Evolutionary conservation across 2,113 vertebrate species (phyloP).

Genomic region (Tauraco erythrolophus): DNA sequence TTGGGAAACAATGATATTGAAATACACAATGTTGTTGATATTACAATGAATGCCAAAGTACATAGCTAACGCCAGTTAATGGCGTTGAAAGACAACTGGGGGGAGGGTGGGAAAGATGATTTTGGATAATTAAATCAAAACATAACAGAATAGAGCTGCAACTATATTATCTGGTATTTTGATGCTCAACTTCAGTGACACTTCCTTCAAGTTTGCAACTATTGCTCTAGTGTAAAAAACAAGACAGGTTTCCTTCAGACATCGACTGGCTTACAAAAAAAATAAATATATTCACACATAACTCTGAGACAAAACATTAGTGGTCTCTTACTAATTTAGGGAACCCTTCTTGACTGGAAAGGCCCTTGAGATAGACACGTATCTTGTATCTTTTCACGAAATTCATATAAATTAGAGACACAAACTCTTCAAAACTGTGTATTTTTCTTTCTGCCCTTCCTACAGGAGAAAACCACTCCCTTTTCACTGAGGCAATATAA

Average conservation of each 20-base stretch:
- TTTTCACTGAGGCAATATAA: not conserved
- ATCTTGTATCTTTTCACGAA: not conserved
- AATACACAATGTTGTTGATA: not conserved
- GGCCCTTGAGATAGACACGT: not conserved
- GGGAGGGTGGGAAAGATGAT: rapidly evolving
- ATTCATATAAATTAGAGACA: not conserved
- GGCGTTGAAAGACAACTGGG: not conserved
- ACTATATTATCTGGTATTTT: not conserved
- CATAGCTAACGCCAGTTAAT: not conserved
- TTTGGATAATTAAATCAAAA: not conserved
- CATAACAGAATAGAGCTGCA: not conserved
- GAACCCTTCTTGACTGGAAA: not conserved
- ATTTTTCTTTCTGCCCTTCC: not conserved
- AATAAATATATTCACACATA: not conserved
- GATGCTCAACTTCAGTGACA: not conserved
- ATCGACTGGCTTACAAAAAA: not conserved
- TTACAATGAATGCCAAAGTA: not conserved
- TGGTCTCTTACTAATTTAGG: not conserved
- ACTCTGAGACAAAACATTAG: not conserved
- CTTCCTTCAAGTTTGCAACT: not conserved
- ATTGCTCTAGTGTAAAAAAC: not conserved
- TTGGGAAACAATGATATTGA: not conserved
- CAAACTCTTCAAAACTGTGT: not conserved
- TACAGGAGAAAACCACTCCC: not conserved
- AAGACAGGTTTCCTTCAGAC: not conserved